Evolutionary conservation across 2,113 vertebrate species (phyloP).

Genomic region (Ophthalmolycus amberensis): DNA sequence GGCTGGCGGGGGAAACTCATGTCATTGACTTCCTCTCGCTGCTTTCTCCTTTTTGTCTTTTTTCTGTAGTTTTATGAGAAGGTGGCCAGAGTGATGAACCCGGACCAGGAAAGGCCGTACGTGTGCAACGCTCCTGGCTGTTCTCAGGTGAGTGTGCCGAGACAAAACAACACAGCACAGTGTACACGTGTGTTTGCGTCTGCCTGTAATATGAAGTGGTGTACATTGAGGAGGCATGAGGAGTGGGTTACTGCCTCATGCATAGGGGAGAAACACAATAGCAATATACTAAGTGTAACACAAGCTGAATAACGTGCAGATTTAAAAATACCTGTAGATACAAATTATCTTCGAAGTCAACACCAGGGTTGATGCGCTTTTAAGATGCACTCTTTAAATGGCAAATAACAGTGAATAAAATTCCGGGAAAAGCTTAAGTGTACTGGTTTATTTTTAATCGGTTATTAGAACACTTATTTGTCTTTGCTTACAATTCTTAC

Average conservation of each 20-base stretch:
- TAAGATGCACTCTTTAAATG: neutral
- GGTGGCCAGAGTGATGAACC: slow-evolving; percentile 98
- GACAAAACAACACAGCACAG: slow-evolving; percentile 6
- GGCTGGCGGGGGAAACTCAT: slow-evolving; percentile 34
- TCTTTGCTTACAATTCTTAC: neutral
- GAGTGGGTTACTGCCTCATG: slow-evolving; percentile 32
- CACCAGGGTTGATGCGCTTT: slow-evolving; percentile 1
- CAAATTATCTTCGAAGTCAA: slow-evolving; percentile 17
- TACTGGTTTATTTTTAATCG: neutral
- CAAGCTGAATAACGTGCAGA: slow-evolving; percentile 40
- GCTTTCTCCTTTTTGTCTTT: slow-evolving; percentile 26
- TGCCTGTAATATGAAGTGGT: slow-evolving; percentile 63
- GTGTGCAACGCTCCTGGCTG: slow-evolving; percentile 98
- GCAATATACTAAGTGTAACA: slow-evolving; percentile 30
- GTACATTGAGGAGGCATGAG: slow-evolving; percentile 32
- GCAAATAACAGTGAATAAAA: neutral
- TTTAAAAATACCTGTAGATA: slow-evolving; percentile 35
- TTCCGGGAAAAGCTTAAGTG: neutral
- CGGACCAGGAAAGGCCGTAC: slow-evolving; percentile 99
- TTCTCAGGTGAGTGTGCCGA: slow-evolving; percentile 93
- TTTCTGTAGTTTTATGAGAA: slow-evolving; percentile 94
- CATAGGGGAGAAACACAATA: slow-evolving; percentile 48
- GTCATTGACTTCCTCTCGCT: slow-evolving; percentile 32
- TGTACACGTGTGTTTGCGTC: slow-evolving; percentile 9
- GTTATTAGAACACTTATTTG: neutral